Percentiles rank a stretch among this genome's conserved stretches.
These are phyloP conservation scores for Apocrypta bakeri DNA, from an alignment of 1,140 invertebrate species.

Conservation along the genomic window DNA sequence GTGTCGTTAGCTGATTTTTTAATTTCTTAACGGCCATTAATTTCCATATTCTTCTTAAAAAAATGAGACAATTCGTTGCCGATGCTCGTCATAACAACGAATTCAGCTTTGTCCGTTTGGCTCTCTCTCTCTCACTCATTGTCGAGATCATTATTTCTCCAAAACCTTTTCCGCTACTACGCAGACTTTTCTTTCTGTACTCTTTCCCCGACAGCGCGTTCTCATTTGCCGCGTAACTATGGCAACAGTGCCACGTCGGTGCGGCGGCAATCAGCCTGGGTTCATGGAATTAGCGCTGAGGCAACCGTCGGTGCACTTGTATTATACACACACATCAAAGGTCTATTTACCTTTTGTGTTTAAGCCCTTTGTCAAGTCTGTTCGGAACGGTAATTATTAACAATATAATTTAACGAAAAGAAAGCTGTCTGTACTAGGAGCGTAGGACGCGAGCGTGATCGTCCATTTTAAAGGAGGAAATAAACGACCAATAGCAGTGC, in stretches of 20 bases:
- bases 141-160: constrained; percentile 60
- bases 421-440: too few species aligned
- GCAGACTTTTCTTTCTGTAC: background rate
- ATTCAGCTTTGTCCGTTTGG: too few species aligned
- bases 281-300: constrained; percentile 63
- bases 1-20: too few species aligned
- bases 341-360: too few species aligned
- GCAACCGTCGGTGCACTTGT: background rate
- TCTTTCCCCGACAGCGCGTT: background rate
- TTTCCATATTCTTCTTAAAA: too few species aligned
- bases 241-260: constrained; percentile 61
- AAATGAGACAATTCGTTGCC: too few species aligned
- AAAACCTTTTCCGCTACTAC: background rate
- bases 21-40: too few species aligned
- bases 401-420: too few species aligned
- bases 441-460: too few species aligned
- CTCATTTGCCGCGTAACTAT: constrained; percentile 63
- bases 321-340: constrained; percentile 20
- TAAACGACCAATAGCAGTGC: constrained; percentile 11
- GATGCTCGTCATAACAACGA: background rate
- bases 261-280: constrained; percentile 64
- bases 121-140: constrained; percentile 11
- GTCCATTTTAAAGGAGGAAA: constrained; percentile 22
- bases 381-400: too few species aligned
- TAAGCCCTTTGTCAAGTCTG: too few species aligned